These are phyloP conservation scores for Acleris emargana DNA, from an alignment of 2,888 invertebrate species.

Conservation along the genomic window DNA sequence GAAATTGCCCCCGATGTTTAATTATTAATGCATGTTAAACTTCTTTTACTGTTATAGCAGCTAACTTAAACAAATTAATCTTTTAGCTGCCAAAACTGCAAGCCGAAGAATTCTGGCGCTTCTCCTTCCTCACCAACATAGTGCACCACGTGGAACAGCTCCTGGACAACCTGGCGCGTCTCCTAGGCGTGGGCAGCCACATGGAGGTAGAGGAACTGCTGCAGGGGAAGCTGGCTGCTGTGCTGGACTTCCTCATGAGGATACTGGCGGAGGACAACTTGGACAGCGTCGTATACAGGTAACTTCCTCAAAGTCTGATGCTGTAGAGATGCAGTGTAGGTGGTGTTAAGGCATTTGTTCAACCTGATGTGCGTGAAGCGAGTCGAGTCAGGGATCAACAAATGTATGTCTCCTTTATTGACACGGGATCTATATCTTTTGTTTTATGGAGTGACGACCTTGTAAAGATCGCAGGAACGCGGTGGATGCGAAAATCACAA, in stretches of 20 bases:
- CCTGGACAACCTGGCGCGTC: conserved; percentile 65
- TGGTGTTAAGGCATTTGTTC: too few species aligned
- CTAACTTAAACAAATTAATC: not conserved
- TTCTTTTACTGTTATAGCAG: too few species aligned
- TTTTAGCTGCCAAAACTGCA: conserved; percentile 68
- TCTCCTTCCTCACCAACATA: conserved; percentile 74
- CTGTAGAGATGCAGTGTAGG: too few species aligned
- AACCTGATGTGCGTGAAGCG: too few species aligned
- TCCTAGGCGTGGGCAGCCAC: conserved; percentile 71
- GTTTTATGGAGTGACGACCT: too few species aligned
- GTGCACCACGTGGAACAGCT: conserved; percentile 64
- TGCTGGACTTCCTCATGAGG: conserved; percentile 71
- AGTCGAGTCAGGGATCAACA: too few species aligned
- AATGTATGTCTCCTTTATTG: too few species aligned
- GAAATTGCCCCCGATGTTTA: too few species aligned
- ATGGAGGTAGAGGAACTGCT: conserved; percentile 62
- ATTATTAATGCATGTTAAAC: too few species aligned
- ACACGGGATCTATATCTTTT: too few species aligned
- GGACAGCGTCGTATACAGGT: conserved; percentile 75
- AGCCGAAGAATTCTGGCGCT: conserved; percentile 71
- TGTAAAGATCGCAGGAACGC: too few species aligned
- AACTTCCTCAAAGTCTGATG: not conserved
- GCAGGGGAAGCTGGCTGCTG: conserved; percentile 61
- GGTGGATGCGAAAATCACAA: too few species aligned
- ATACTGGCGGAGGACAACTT: conserved; percentile 74